A percentile compares a stretch with the other conserved stretches of the same genome.
phyloP scores from a whole-genome alignment of 2,113 vertebrate species.

The Otus sunia region DNA sequence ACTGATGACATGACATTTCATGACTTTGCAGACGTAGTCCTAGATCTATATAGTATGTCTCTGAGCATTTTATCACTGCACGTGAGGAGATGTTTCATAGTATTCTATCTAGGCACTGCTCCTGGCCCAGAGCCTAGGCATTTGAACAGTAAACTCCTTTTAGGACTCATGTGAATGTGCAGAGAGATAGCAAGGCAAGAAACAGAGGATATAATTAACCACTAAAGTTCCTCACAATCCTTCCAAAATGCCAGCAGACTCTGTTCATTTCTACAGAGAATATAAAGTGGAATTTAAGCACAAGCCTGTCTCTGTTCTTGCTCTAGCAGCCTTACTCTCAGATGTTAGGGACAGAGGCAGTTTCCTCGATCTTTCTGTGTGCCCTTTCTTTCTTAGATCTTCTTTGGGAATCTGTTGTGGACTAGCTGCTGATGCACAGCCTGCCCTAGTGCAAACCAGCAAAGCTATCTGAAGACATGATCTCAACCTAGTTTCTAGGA shows the following conservation, averaged over 20 bases:
- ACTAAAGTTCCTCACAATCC: background rate
- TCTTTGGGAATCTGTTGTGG: background rate
- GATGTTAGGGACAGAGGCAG: background rate
- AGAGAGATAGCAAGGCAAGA: background rate
- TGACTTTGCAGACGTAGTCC: background rate
- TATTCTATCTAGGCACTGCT: background rate
- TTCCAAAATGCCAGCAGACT: constrained; percentile 28
- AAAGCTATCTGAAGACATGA: background rate
- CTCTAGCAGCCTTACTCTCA: background rate
- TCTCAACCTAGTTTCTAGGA: background rate
- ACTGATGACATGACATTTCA: background rate
- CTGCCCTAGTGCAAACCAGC: background rate
- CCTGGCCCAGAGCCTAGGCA: constrained; percentile 31
- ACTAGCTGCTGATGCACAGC: background rate
- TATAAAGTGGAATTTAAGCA: background rate
- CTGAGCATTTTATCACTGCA: background rate
- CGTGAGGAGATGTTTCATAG: background rate
- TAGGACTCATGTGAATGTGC: constrained; percentile 8
- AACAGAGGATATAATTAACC: constrained; percentile 51
- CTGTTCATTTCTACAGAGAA: background rate
- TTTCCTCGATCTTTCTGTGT: background rate
- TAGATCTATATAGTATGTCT: background rate
- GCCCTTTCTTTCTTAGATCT: background rate
- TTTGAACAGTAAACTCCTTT: constrained; percentile 23
- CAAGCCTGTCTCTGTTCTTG: background rate